Base-by-base conservation (phyloP, 53 echinoderm and acorn worm species). In the Echinarachnius parma region DNA sequence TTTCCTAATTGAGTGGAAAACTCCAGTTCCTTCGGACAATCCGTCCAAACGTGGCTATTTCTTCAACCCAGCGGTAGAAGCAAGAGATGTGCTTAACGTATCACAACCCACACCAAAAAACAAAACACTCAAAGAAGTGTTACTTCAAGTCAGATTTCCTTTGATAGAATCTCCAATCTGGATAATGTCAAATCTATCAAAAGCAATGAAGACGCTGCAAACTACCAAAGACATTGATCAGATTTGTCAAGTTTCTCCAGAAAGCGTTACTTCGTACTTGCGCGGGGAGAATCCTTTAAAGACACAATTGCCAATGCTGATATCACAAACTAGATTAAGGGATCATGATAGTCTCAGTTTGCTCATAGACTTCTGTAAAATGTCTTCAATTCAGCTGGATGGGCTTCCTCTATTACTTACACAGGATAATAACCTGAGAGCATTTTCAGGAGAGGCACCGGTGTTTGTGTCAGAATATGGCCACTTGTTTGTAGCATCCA, bases 391-490 rank as follows among this genome's bases (percentile, higher is more conserved):
- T 19, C 14, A 33, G 20, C 56, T 72, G 2, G 15, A 56, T 39
- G 72, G 72, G 2, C 42, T 72, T 3, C 72, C 72, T 1, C 27
- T 72, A 27, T 28, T 56, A 3, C 27, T 72, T 0, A 72, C 72
- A 18, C 16, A 25, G 22, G 72, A 72, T 72, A 28, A 28, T 0
- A 24, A 9, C 2, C 45, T 72, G 27, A 24, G 72, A 28, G 34
- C 4, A 27, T 72, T 72, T 27, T 55, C 72, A 25, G 5, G 14
- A 18, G 34, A 54, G 9, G 19, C 34, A 34, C 57, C 0, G 3
- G 72, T 72, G 4, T 72, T 56, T 24, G 11, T 3, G 1, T 56
- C 72, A 56, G 18, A 24, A 28, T 56, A 25, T 44, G 26, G n/a
- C 3, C 26, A 72, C 21, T 27, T 72, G 1, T 72, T 72, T 44